Conservation (phyloP, 2,113 vertebrate genomes). For the Sporophila hypoxantha region DNA sequence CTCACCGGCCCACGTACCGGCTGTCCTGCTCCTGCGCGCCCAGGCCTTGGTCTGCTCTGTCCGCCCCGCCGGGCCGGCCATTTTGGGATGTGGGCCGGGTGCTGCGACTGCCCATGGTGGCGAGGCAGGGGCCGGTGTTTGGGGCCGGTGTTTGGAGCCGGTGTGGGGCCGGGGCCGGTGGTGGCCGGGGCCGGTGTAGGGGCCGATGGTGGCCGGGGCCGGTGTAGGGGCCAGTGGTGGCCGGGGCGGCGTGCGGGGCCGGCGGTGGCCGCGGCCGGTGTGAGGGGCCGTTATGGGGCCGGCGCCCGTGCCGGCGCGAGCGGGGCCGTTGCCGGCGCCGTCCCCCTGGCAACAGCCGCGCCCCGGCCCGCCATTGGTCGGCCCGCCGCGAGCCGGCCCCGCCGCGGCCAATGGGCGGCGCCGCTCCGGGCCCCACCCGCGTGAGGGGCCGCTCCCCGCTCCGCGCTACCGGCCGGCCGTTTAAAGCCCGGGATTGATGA, state of each 20-base stretch:
- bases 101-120: neutral
- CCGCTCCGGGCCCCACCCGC: neutral
- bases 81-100: neutral
- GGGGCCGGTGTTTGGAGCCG: neutral
- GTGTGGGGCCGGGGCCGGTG: neutral
- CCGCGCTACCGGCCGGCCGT: neutral
- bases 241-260: too few relatives aligned
- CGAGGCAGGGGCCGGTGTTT: neutral
- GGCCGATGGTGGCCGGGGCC: neutral
- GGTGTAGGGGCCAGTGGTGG: neutral
- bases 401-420: neutral
- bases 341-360: neutral
- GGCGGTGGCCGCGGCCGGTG: neutral
- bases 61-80: too few relatives aligned
- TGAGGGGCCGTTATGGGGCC: neutral
- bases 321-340: neutral
- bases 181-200: neutral
- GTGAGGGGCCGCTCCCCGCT: neutral
- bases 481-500: neutral
- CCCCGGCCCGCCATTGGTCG: neutral
- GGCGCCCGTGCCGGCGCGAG: too few relatives aligned
- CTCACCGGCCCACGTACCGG: neutral
- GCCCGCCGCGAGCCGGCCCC: neutral
- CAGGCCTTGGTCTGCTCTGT: neutral
- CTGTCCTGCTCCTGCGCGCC: too few relatives aligned